Evolutionary conservation across 2,797 vertebrate genomes (phyloP), one percentile per base, ranked within the genome.

Genomic region (Thunnus albacares): DNA sequence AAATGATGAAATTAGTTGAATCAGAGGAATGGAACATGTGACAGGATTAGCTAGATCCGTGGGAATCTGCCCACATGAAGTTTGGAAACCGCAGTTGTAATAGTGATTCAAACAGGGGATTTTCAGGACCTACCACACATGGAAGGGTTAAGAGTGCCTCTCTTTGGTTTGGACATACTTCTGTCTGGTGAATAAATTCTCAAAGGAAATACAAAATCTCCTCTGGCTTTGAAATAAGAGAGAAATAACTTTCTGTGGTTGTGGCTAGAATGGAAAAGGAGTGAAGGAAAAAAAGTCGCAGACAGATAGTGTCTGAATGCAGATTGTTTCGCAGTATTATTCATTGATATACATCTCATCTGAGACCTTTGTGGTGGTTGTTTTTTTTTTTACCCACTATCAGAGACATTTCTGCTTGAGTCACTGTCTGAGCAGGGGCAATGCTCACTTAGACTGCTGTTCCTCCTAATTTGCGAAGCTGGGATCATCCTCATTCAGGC

Each of bases 401-500:
- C 71, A 35, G 30, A 69, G n/a, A 35, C 28, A 60, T 68, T 70
- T 82, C 33, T 81, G 38, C 58, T 53, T 11, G 15, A 78, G 49
- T 61, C 63, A 11, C 33, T 81, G 45, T 79, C 55, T 62, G 58
- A 49, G 74, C 35, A 13, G 69, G 45, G 64, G 47, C 45, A 69
- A 62, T 35, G 41, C 59, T 86, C 80, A 85, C 61, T 81, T 66
- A 77, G 30, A 79, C 56, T 67, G 70, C 71, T 85, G 74, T 45
- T 73, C 45, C 52, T 81, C 66, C 70, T 91, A 77, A 90, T 92
- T 91, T 85, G 60, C 63, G 61, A 53, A 60, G 68, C 85, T 71
- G 68, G 60, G 71, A 60, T 69, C 15, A 1, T 80, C 84, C 51
- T 84, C 77, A 75, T 87, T 89, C 75, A 68, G 71, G 60, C 77